A percentile compares a stretch with the other conserved stretches of the same genome.
Conservation (phyloP, 2,888 invertebrate species). For the Andricus curvator region DNA sequence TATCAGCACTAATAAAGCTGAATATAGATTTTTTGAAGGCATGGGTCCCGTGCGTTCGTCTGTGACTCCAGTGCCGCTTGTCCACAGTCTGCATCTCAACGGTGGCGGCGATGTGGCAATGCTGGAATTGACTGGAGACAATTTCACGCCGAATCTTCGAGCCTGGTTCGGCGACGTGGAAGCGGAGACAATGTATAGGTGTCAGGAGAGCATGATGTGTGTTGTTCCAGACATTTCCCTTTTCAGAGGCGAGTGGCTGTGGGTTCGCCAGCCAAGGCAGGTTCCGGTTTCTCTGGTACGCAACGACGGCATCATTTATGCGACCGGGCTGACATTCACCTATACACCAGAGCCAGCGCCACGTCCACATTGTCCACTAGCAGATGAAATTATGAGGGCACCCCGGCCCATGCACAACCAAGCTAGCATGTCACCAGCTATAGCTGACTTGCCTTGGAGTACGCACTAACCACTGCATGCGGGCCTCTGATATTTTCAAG, state of each 20-base stretch:
- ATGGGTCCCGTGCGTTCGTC: constrained; percentile 98
- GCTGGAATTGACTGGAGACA: constrained; percentile 97
- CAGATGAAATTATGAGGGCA: constrained; percentile 90
- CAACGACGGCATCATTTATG: constrained; percentile 98
- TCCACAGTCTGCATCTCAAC: constrained; percentile 95
- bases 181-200: constrained; percentile 97
- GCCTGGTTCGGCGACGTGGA: constrained; percentile 99
- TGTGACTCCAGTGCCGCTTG: constrained; percentile 98
- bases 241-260: constrained; percentile 97
- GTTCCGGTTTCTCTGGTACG: constrained; percentile 98
- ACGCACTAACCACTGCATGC: constrained; percentile 74
- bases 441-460: constrained; percentile 82
- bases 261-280: constrained; percentile 92
- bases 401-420: constrained; percentile 76
- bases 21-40: constrained; percentile 99
- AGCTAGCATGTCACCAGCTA: constrained; percentile 78
- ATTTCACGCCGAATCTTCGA: constrained; percentile 96
- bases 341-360: constrained; percentile 99
- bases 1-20: constrained; percentile 99
- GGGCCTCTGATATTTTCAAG: constrained; percentile 71
- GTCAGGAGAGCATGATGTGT: constrained; percentile 97
- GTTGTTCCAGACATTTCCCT: constrained; percentile 98
- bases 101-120: constrained; percentile 99
- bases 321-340: constrained; percentile 99
- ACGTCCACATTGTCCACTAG: constrained; percentile 90